Evolutionary conservation across 92 coral and sea anemone species (phyloP).

Genomic region (Parazoanthus darwini): DNA sequence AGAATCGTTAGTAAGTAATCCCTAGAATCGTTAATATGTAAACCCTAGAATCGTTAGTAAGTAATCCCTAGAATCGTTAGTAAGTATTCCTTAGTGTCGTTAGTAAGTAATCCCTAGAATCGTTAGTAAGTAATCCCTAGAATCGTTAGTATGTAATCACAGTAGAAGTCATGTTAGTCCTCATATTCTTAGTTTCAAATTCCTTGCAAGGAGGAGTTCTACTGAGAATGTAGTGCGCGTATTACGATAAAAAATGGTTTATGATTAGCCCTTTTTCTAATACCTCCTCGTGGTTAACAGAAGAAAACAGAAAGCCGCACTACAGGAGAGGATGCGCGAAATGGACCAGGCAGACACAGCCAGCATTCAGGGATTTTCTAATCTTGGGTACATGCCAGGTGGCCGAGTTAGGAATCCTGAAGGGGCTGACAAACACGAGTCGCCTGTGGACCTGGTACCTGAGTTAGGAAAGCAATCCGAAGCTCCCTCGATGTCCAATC

Average conservation of each 20-base stretch:
- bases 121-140: no score
- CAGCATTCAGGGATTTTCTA: slow-evolving; percentile 10
- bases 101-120: no score
- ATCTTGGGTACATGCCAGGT: slow-evolving; percentile 6
- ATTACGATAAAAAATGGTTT: neutral
- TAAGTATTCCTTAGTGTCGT: no score
- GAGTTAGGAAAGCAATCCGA: neutral
- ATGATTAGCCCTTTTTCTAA: neutral
- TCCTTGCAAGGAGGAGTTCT: neutral
- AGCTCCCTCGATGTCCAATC: neutral
- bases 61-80: no score
- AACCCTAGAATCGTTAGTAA: no score
- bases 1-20: no score
- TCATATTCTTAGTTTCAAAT: no score
- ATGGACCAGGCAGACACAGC: slow-evolving; percentile 4
- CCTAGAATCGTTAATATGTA: no score
- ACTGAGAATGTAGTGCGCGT: neutral
- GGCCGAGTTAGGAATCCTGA: neutral
- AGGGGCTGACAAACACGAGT: neutral
- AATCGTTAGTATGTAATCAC: no score
- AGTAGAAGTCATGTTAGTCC: no score
- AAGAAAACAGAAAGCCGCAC: neutral
- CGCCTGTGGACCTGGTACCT: neutral
- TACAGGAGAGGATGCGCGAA: neutral
- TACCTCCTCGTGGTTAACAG: neutral